Percentiles rank a stretch among this genome's conserved stretches.
Evolutionary conservation across 2,113 vertebrate species (phyloP).

Genomic region (Heterocephalus glaber): DNA sequence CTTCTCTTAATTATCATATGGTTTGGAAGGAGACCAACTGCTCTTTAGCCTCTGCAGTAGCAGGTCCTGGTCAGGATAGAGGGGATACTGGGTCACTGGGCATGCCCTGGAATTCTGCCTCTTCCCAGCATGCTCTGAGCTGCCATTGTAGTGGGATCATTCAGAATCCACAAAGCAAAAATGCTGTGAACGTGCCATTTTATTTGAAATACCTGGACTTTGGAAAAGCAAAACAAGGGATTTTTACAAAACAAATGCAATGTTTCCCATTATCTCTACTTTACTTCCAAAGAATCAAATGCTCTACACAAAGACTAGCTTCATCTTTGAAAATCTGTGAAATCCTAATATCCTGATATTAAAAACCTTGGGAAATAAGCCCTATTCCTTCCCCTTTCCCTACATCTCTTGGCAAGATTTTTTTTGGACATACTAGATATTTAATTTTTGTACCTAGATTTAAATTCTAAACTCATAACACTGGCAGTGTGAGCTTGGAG

Average conservation of each 20-base stretch:
- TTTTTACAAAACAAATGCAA: constrained; percentile 55
- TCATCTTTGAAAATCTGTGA: constrained; percentile 21
- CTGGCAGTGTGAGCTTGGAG: neutral
- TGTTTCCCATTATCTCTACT: constrained; percentile 37
- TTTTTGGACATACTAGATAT: neutral
- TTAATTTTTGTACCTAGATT: constrained; percentile 5
- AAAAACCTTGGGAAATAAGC: constrained; percentile 25
- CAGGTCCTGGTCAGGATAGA: constrained; percentile 36
- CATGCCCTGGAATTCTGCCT: constrained; percentile 1
- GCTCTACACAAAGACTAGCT: constrained; percentile 21
- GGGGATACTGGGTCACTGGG: neutral
- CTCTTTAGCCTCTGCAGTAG: constrained; percentile 37
- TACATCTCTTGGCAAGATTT: neutral
- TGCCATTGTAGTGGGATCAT: neutral
- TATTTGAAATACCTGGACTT: constrained; percentile 64
- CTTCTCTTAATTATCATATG: neutral
- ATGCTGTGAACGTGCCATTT: constrained; percentile 22
- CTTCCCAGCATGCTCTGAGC: constrained; percentile 40
- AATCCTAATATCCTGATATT: neutral
- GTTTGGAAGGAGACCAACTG: constrained; percentile 52
- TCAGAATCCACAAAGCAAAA: constrained; percentile 37
- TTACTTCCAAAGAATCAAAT: constrained; percentile 65
- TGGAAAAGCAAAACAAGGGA: constrained; percentile 33
- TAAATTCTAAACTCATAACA: constrained; percentile 36
- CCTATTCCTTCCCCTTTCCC: neutral